Percentiles rank a stretch among this genome's conserved stretches.
Evolutionary conservation across 2,797 vertebrate genomes (phyloP).

Genomic region (Megalops cyprinoides): DNA sequence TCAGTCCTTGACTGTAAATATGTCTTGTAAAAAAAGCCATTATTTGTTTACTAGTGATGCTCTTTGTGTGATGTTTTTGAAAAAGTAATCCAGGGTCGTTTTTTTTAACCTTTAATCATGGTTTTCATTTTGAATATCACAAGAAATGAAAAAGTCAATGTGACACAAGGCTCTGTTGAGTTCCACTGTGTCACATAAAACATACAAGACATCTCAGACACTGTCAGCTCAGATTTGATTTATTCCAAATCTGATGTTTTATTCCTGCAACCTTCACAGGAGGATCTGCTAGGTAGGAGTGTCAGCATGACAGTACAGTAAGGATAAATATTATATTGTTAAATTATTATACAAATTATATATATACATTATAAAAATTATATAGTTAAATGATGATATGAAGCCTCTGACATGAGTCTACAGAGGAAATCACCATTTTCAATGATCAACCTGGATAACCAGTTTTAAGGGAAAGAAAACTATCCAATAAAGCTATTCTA

Average conservation of each 20-base stretch:
- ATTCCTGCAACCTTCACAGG: conserved; percentile 62
- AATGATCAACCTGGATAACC: too few relatives aligned
- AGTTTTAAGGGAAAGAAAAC: too few relatives aligned
- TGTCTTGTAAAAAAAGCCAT: neutral
- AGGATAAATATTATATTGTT: conserved; percentile 63
- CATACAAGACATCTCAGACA: conserved; percentile 52
- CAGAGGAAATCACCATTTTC: too few relatives aligned
- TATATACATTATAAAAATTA: too few relatives aligned
- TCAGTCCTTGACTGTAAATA: neutral
- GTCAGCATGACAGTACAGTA: conserved; percentile 59
- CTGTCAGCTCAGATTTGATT: conserved; percentile 56
- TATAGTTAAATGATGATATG: conserved; percentile 61
- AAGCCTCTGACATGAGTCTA: conserved; percentile 45
- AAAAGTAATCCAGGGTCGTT: neutral
- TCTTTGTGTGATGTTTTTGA: neutral
- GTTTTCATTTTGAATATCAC: neutral
- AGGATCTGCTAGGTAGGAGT: conserved; percentile 49
- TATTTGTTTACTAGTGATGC: neutral
- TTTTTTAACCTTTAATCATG: neutral
- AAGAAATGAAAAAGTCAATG: neutral
- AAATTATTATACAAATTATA: too few relatives aligned
- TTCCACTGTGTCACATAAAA: conserved; percentile 48
- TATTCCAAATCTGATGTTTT: conserved; percentile 67
- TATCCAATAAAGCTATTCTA: too few relatives aligned
- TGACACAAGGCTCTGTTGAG: neutral